These are phyloP conservation scores for Chromis chromis DNA, from an alignment of 2,797 vertebrate species.

Conservation along the genomic window DNA sequence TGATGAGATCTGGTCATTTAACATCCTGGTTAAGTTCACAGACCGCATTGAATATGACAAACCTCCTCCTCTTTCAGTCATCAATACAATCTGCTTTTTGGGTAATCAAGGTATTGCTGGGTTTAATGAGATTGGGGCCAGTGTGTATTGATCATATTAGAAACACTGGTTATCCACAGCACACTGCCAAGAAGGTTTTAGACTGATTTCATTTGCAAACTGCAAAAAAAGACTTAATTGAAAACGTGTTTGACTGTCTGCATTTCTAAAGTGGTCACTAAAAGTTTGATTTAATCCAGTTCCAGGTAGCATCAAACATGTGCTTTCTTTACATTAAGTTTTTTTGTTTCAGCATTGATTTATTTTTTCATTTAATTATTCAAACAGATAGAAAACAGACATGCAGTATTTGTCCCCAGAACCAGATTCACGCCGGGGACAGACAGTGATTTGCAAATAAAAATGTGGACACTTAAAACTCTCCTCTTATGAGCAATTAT, in stretches of 20 bases:
- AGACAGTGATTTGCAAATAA: not conserved
- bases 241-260: not conserved
- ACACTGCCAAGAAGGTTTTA: constrained; percentile 7
- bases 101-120: constrained; percentile 12
- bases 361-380: not conserved
- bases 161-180: not conserved
- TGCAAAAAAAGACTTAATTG: not conserved
- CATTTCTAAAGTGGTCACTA: not conserved
- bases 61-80: not conserved
- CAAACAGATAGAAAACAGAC: not conserved
- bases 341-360: not conserved
- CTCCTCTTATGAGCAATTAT: not conserved
- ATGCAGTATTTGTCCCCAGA: too few species aligned
- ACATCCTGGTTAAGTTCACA: not conserved
- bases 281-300: not conserved
- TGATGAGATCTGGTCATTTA: constrained; percentile 7
- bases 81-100: constrained; percentile 32
- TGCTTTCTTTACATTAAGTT: not conserved
- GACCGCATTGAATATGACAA: not conserved
- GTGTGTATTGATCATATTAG: constrained; percentile 19
- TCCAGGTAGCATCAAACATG: not conserved
- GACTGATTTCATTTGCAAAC: constrained; percentile 5
- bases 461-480: not conserved
- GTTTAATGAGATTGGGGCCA: constrained; percentile 19
- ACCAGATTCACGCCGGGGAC: not conserved